Conservation (phyloP, 2,113 vertebrate species). For the Pelecanoides urinatrix region DNA sequence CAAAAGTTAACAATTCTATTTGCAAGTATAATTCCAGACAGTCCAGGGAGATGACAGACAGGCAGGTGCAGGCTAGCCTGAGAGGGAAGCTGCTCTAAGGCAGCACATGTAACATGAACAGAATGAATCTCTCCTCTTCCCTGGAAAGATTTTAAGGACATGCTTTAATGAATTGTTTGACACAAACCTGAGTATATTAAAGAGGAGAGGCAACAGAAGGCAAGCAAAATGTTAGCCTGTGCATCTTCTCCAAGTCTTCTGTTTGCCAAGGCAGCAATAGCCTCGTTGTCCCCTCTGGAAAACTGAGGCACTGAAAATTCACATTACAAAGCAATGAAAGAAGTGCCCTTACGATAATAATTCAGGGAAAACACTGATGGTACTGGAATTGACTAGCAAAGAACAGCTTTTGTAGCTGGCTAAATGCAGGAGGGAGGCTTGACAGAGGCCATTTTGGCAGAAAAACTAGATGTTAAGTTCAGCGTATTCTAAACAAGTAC, state of each 20-base stretch:
- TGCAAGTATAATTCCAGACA: constrained; percentile 60
- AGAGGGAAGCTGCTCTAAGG: not conserved
- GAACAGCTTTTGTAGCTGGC: constrained; percentile 29
- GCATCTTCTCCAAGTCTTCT: not conserved
- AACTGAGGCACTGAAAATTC: not conserved
- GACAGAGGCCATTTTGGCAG: constrained; percentile 44
- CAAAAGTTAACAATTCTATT: constrained; percentile 46
- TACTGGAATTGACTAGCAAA: not conserved
- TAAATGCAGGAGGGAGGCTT: constrained; percentile 9
- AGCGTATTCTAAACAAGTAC: constrained; percentile 38
- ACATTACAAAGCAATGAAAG: not conserved
- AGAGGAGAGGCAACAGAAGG: not conserved
- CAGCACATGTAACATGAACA: not conserved
- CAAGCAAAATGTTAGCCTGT: not conserved
- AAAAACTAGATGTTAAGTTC: not conserved
- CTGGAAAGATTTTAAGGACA: not conserved
- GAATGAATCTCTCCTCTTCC: not conserved
- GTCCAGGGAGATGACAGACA: constrained; percentile 49
- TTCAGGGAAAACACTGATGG: not conserved
- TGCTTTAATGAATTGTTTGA: not conserved
- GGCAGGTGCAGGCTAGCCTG: constrained; percentile 8
- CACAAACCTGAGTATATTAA: not conserved
- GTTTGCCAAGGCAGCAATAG: not conserved
- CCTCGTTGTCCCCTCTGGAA: not conserved
- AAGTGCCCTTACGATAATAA: not conserved